These are phyloP conservation scores for Zophobas morio DNA, from an alignment of 1,140 invertebrate genomes.

Conservation along the genomic window DNA sequence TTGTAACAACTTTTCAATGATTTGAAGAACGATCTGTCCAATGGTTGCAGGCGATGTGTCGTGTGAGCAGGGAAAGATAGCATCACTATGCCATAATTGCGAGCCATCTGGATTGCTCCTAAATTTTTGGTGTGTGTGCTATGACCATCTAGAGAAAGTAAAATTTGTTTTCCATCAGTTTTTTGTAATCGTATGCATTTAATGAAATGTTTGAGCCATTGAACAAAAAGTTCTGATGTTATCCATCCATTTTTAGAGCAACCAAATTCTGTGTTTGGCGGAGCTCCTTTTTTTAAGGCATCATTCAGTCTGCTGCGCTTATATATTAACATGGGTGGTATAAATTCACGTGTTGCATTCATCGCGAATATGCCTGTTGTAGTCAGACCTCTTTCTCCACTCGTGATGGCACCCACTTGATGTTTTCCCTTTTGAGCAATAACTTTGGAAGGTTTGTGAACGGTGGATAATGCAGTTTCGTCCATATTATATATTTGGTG, in stretches of 20 bases:
- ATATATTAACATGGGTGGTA: slow-evolving; percentile 45
- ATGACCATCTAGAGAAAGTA: slow-evolving; percentile 67
- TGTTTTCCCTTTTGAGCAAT: slow-evolving; percentile 57
- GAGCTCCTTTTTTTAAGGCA: slow-evolving; percentile 31
- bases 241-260: slow-evolving; percentile 48
- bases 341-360: slow-evolving; percentile 43
- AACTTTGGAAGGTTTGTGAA: slow-evolving; percentile 60
- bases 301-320: slow-evolving; percentile 28
- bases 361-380: slow-evolving; percentile 29
- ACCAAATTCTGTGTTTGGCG: slow-evolving; percentile 40
- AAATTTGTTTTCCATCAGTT: slow-evolving; percentile 53
- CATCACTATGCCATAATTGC: slow-evolving; percentile 62
- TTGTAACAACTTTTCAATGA: slow-evolving; percentile 64
- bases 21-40: slow-evolving; percentile 64
- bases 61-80: slow-evolving; percentile 55
- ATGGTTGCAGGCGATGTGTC: slow-evolving; percentile 61
- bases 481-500: slow-evolving; percentile 61
- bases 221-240: slow-evolving; percentile 47
- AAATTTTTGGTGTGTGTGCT: slow-evolving; percentile 59
- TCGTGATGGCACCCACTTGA: slow-evolving; percentile 36
- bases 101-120: slow-evolving; percentile 56
- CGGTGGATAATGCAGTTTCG: slow-evolving; percentile 59
- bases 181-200: slow-evolving; percentile 54
- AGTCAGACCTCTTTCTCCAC: slow-evolving; percentile 35
- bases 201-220: slow-evolving; percentile 51